phyloP scores from a whole-genome alignment of 2,113 vertebrate species.

The Oreochromis aureus region DNA sequence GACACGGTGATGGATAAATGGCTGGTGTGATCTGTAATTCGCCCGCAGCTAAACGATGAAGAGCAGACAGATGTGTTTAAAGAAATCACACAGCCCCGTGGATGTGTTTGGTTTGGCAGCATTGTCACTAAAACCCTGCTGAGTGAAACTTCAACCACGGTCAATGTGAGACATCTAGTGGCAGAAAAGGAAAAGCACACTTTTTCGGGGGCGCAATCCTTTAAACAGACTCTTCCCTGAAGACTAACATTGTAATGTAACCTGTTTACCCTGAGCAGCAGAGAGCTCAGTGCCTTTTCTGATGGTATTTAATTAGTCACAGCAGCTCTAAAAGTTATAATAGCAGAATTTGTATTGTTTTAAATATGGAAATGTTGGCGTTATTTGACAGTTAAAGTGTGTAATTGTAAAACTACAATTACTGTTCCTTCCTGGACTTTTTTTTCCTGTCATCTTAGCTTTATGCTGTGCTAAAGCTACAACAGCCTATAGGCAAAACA shows the following conservation, averaged over 20 bases:
- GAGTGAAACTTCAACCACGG: background rate
- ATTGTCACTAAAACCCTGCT: background rate
- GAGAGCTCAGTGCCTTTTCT: background rate
- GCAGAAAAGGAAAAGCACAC: background rate
- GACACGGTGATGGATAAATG: conserved; percentile 7
- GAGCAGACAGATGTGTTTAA: conserved; percentile 21
- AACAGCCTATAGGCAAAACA: background rate
- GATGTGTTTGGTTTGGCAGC: conserved; percentile 13
- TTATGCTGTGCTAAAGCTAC: background rate
- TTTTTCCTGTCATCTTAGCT: background rate
- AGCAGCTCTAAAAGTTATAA: background rate
- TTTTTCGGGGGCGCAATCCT: background rate
- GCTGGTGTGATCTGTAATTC: conserved; percentile 20
- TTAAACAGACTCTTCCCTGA: background rate
- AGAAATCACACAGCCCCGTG: conserved; percentile 30
- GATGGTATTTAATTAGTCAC: background rate
- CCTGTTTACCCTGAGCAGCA: background rate
- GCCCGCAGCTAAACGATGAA: conserved; percentile 9
- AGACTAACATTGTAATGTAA: background rate
- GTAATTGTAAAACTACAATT: background rate
- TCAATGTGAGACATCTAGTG: conserved; percentile 57
- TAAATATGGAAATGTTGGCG: background rate
- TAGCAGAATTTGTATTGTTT: background rate
- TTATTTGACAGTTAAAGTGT: background rate
- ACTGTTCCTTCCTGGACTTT: background rate